These are phyloP conservation scores for Lineus longissimus DNA, from an alignment of 1,140 invertebrate species.

Conservation along the genomic window DNA sequence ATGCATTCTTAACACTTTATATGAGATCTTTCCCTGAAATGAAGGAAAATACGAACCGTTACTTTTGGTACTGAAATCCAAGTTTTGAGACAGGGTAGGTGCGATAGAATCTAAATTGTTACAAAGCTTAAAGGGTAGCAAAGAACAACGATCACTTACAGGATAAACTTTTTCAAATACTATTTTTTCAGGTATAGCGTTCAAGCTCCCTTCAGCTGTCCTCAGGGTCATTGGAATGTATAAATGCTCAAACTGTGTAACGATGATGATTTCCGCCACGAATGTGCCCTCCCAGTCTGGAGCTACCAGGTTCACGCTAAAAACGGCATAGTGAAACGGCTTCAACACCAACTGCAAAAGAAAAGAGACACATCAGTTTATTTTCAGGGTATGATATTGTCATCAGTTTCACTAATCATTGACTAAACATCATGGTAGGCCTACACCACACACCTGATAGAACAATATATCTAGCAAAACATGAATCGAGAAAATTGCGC, in stretches of 20 bases:
- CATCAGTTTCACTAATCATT: constrained; percentile 29
- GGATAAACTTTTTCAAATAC: constrained; percentile 79
- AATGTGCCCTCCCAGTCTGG: constrained; percentile 67
- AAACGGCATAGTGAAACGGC: constrained; percentile 68
- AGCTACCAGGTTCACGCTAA: constrained; percentile 69
- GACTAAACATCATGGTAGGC: neutral
- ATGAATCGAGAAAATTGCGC: too few species aligned
- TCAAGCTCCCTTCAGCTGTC: constrained; percentile 52
- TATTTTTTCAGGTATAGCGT: constrained; percentile 55
- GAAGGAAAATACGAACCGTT: constrained; percentile 21
- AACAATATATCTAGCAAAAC: neutral
- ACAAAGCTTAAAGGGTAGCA: too few species aligned
- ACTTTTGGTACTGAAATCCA: too few species aligned
- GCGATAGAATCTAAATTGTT: too few species aligned
- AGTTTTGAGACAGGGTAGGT: too few species aligned
- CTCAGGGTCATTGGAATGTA: constrained; percentile 49
- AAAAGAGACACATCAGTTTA: constrained; percentile 16
- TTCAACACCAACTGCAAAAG: constrained; percentile 59
- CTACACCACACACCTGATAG: neutral
- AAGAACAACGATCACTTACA: too few species aligned
- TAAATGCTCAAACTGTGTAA: constrained; percentile 66
- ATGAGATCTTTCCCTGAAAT: constrained; percentile 73
- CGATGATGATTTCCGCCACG: constrained; percentile 68
- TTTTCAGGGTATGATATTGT: constrained; percentile 23
- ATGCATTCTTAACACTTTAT: constrained; percentile 67